A percentile compares a stretch with the other conserved stretches of the same genome.
Conservation (phyloP, 2,113 vertebrate genomes). For the Sinocyclocheilus grahami region DNA sequence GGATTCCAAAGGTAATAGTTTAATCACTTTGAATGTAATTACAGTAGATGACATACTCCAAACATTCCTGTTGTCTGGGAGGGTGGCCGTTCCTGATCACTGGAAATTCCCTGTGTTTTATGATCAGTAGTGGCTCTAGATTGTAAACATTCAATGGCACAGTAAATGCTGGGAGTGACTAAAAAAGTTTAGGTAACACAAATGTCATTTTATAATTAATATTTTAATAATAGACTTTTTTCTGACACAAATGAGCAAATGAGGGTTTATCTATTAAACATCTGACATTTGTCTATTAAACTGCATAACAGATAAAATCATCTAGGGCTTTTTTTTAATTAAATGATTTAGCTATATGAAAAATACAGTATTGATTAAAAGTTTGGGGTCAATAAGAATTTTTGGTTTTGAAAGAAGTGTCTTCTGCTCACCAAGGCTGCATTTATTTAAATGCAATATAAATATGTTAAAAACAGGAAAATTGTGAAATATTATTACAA, state of each 20-base stretch:
- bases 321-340: too few species aligned
- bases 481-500: too few species aligned
- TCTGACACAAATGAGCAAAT: background rate
- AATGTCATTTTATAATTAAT: background rate
- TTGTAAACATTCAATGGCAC: background rate
- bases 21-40: slow-evolving; percentile 1
- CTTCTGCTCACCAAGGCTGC: too few species aligned
- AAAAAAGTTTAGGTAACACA: background rate
- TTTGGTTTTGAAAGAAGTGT: background rate
- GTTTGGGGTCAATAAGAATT: too few species aligned
- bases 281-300: too few species aligned
- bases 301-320: too few species aligned
- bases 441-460: too few species aligned
- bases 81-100: background rate
- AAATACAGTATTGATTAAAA: too few species aligned
- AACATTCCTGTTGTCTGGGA: background rate
- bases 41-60: background rate
- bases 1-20: background rate
- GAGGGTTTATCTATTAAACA: too few species aligned
- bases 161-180: background rate
- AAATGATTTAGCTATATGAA: too few species aligned
- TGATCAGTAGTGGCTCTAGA: background rate
- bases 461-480: too few species aligned
- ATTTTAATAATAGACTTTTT: background rate
- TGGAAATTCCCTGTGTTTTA: background rate